A percentile compares a stretch with the other conserved stretches of the same genome.
Evolutionary conservation across 2,797 vertebrate genomes (phyloP).

Genomic region (Lagodon rhomboides): DNA sequence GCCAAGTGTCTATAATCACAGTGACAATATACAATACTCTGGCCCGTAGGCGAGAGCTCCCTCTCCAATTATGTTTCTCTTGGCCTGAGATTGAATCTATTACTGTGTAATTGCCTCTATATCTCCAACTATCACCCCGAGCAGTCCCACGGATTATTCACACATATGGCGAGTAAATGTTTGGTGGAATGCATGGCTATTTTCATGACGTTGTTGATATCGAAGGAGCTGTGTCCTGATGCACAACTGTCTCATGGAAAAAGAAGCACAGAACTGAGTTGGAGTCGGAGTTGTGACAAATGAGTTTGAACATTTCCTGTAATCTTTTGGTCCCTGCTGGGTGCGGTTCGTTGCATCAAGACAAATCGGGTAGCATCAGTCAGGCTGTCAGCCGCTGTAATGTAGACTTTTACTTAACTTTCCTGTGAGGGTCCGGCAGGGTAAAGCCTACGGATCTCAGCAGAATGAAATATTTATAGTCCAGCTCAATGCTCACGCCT

Average conservation of each 20-base stretch:
- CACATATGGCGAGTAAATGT: constrained; percentile 75
- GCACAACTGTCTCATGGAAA: constrained; percentile 28
- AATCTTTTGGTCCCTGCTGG: constrained; percentile 14
- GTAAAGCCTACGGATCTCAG: background rate
- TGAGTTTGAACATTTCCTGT: constrained; percentile 18
- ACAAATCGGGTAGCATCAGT: constrained; percentile 28
- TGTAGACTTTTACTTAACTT: constrained; percentile 10
- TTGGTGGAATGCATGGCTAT: constrained; percentile 68
- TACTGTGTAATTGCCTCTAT: constrained; percentile 82
- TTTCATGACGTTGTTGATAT: constrained; percentile 68
- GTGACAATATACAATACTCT: constrained; percentile 72
- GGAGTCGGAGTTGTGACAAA: constrained; percentile 4
- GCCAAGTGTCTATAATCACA: constrained; percentile 76
- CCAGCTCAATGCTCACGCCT: background rate
- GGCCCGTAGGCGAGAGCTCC: constrained; percentile 69
- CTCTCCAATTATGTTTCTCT: constrained; percentile 79
- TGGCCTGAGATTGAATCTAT: constrained; percentile 82
- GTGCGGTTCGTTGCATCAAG: constrained; percentile 13
- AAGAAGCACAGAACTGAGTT: background rate
- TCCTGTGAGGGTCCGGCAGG: background rate
- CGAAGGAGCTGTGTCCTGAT: constrained; percentile 49
- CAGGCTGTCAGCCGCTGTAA: constrained; percentile 14
- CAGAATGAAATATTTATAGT: constrained; percentile 7
- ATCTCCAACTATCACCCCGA: constrained; percentile 76
- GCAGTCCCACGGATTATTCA: constrained; percentile 76